Evolutionary conservation across 92 coral and sea anemone genomes (phyloP), one percentile per base, ranked within the genome.

Genomic region (Actinernus sp.): DNA sequence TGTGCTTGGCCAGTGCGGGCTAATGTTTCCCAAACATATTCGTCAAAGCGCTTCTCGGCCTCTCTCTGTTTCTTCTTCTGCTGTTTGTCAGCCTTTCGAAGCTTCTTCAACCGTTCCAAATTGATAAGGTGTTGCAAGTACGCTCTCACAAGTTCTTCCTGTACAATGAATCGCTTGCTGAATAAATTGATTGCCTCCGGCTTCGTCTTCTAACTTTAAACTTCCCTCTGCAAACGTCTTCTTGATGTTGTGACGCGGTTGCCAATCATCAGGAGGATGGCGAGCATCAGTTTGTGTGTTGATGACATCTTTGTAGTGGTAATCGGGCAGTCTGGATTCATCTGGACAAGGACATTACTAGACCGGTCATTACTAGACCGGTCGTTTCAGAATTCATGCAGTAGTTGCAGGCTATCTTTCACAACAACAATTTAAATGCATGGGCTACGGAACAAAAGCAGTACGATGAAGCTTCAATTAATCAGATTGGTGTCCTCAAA

Each of bases 251-350:
- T 71, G 67, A 22, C 67, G 54, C 14, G 79, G 69, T 40, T 45
- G 59, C 34, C 69, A 71, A 51, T 58, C 58, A 57, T 55, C 78
- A 56, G 67, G 47, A 38, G 53, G 25, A 31, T 47, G 57, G 29
- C n/a, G n/a, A n/a, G n/a, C n/a, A n/a, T n/a, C n/a, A n/a, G n/a
- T n/a, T n/a, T n/a, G n/a, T 37, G 77, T 66, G 44, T 67, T 70
- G 61, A 72, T 61, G 47, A 71, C 73, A 55, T 63, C 66, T 73
- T 80, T 80, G 74, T 71, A 68, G 61, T 60, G 78, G 31, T 40
- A 69, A 47, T 62, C 47, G 22, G 67, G 74, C 50, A 61, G n/a
- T 71, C 55, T 61, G 37, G 81, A 46, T 31, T 30, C 60, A 33
- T 79, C 59, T 71, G 73, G 49, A 33, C 27, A 22, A 21, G 81